These are phyloP conservation scores for Drosophila engyochracea DNA, from an alignment of 2,888 invertebrate genomes.

Conservation along the genomic window DNA sequence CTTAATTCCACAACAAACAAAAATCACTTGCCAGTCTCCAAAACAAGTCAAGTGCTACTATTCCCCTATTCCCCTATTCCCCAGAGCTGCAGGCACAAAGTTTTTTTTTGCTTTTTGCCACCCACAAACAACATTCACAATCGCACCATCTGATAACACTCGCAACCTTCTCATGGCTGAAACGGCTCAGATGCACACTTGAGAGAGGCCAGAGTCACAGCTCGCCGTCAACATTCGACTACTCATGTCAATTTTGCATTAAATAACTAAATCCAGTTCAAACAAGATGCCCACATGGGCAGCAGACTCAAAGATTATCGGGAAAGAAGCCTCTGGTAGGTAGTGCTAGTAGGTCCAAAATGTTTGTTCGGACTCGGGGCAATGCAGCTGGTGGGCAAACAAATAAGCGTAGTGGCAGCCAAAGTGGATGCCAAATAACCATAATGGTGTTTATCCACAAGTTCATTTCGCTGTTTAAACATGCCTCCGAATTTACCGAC, in stretches of 20 bases:
- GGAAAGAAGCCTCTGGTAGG: constrained; percentile 21
- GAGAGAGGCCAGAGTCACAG: constrained; percentile 24
- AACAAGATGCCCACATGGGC: constrained; percentile 46
- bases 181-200: constrained; percentile 19
- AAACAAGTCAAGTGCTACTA: constrained; percentile 4
- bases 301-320: constrained; percentile 26
- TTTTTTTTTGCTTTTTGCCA: constrained; percentile 29
- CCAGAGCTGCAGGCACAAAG: constrained; percentile 20
- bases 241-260: constrained; percentile 71
- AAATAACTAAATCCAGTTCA: constrained; percentile 76
- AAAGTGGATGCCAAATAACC: constrained; percentile 82
- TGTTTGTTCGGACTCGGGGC: constrained; percentile 50
- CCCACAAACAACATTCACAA: constrained; percentile 22
- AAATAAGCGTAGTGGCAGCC: constrained; percentile 61
- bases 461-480: constrained; percentile 82
- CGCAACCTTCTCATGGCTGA: constrained; percentile 4
- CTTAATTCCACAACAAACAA: constrained; percentile 10
- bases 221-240: constrained; percentile 31
- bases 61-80: constrained; percentile 7
- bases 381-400: constrained; percentile 56
- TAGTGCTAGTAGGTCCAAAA: constrained; percentile 23
- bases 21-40: constrained; percentile 21
- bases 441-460: constrained; percentile 82
- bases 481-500: constrained; percentile 81
- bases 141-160: constrained; percentile 3